These are phyloP conservation scores for Pao palembangensis DNA, from an alignment of 2,113 vertebrate species.

Conservation along the genomic window DNA sequence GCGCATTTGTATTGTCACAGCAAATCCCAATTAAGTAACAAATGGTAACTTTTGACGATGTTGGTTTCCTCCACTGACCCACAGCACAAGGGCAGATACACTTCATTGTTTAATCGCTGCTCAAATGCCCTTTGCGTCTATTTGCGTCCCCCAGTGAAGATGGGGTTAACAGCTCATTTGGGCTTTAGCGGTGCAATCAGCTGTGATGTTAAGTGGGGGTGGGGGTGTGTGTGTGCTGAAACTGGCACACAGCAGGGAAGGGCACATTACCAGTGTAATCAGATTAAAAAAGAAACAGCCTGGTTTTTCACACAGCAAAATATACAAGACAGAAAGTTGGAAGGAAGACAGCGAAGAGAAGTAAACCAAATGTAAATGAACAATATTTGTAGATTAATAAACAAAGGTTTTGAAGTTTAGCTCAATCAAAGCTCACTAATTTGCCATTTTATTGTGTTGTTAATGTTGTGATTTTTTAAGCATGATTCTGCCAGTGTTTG, in stretches of 20 bases:
- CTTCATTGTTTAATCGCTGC: constrained; percentile 22
- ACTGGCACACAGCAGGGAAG: constrained; percentile 37
- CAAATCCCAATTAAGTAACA: constrained; percentile 5
- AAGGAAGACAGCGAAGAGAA: too few species aligned
- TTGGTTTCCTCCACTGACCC: not conserved
- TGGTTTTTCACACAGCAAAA: not conserved
- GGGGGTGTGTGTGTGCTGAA: constrained; percentile 42
- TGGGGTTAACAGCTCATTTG: constrained; percentile 44
- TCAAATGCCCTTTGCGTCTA: constrained; percentile 21
- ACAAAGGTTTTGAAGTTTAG: too few species aligned
- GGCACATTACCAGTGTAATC: constrained; percentile 52
- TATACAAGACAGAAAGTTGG: not conserved
- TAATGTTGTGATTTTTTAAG: too few species aligned
- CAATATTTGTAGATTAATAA: too few species aligned
- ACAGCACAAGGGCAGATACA: constrained; percentile 4
- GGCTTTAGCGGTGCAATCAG: constrained; percentile 58
- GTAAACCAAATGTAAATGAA: too few species aligned
- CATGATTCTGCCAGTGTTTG: too few species aligned
- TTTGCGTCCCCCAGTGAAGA: constrained; percentile 24
- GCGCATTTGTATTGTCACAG: constrained; percentile 12
- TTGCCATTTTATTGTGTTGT: too few species aligned
- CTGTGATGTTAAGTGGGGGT: constrained; percentile 48
- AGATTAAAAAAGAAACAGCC: constrained; percentile 42
- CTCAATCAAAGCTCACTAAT: too few species aligned
- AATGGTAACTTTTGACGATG: constrained; percentile 17